Evolutionary conservation across 2,113 vertebrate species (phyloP).

Genomic region (Sturnira hondurensis): DNA sequence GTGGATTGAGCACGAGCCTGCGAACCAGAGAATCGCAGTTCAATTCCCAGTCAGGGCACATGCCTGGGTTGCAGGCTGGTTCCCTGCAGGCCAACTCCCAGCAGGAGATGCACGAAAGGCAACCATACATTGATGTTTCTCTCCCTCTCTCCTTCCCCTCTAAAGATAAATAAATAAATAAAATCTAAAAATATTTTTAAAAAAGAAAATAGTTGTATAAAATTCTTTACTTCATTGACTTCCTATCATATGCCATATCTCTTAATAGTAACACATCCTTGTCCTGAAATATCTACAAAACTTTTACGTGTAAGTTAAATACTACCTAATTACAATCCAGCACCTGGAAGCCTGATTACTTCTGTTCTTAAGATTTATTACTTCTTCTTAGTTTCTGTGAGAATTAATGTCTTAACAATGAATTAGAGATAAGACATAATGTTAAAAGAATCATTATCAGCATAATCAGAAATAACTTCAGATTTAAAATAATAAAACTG

Average conservation of each 20-base stretch:
- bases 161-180: no score
- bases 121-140: no score
- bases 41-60: no score
- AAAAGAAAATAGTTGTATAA: background rate
- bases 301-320: background rate
- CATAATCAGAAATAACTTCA: slow-evolving; percentile 27
- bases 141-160: no score
- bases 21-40: no score
- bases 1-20: no score
- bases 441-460: slow-evolving; percentile 19
- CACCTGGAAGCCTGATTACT: background rate
- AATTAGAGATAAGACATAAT: slow-evolving; percentile 2
- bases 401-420: slow-evolving; percentile 5
- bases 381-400: background rate
- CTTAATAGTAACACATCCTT: background rate
- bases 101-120: no score
- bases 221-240: background rate
- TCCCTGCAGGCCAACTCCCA: no score
- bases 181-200: no score
- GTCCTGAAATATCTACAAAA: background rate
- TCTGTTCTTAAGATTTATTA: background rate
- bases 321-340: background rate
- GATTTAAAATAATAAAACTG: slow-evolving; percentile 20
- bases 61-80: no score
- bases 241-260: background rate